Evolutionary conservation across 2,888 invertebrate species (phyloP).

Genomic region (Lasioglossum lativentre): DNA sequence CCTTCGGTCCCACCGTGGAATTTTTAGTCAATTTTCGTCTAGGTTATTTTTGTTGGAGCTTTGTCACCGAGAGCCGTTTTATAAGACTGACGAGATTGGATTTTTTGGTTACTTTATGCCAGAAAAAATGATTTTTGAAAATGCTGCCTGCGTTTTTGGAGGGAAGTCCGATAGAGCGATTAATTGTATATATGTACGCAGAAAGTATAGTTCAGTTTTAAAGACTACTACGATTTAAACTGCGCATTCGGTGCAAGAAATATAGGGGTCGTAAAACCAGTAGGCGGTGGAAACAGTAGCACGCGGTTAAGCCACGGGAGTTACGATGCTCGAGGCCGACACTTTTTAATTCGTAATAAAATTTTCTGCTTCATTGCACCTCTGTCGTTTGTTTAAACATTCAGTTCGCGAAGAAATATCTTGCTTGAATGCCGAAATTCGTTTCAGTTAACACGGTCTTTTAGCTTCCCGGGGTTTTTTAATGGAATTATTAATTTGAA

Average conservation of each 20-base stretch:
- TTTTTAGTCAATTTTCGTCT: not conserved
- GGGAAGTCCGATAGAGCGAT: not conserved
- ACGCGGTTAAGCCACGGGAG: not conserved
- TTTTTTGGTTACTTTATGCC: not conserved
- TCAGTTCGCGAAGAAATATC: not conserved
- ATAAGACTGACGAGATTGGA: not conserved
- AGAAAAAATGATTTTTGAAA: not conserved
- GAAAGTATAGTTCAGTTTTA: not conserved
- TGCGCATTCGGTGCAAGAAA: not conserved
- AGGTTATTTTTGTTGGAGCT: not conserved
- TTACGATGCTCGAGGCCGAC: not conserved
- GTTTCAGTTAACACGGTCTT: not conserved
- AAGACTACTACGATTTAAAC: not conserved
- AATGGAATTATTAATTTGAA: not conserved
- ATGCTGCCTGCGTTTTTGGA: no score
- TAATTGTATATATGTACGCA: not conserved
- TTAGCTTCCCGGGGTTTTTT: not conserved
- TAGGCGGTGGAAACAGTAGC: constrained; percentile 15
- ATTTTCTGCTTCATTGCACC: not conserved
- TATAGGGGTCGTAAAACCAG: constrained; percentile 11
- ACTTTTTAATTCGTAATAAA: not conserved
- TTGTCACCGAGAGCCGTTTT: not conserved
- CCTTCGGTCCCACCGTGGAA: not conserved
- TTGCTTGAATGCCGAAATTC: not conserved
- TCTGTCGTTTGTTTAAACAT: not conserved